Conservation (phyloP, 2,888 invertebrate genomes). For the Aphelenchoides bicaudatus region DNA sequence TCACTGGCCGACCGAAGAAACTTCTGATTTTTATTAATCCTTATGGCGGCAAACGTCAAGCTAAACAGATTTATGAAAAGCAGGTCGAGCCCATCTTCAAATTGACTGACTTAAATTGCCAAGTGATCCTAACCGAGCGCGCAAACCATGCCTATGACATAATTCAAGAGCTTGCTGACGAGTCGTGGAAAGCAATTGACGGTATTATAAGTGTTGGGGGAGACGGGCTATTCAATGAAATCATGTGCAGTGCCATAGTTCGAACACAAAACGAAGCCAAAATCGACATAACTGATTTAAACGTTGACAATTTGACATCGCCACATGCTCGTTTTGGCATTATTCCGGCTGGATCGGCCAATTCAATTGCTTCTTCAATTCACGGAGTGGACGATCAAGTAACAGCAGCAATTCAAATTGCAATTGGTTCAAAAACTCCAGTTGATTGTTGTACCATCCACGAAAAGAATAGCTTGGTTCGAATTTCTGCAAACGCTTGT, state of each 20-base stretch:
- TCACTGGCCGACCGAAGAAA: conserved; percentile 68
- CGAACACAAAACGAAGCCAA: conserved; percentile 42
- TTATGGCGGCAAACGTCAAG: conserved; percentile 75
- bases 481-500: conserved; percentile 74
- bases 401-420: conserved; percentile 78
- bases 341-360: conserved; percentile 72
- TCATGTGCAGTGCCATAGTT: conserved; percentile 72
- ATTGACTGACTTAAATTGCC: conserved; percentile 64
- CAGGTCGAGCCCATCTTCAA: conserved; percentile 64
- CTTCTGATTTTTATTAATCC: conserved; percentile 79
- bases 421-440: conserved; percentile 72
- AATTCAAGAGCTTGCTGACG: conserved; percentile 42
- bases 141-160: conserved; percentile 75
- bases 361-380: conserved; percentile 75
- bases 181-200: conserved; percentile 35
- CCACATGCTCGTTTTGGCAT: conserved; percentile 69
- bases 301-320: conserved; percentile 52
- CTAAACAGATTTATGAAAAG: conserved; percentile 72
- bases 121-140: conserved; percentile 72
- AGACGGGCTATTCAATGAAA: conserved; percentile 80
- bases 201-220: conserved; percentile 76
- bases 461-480: conserved; percentile 66
- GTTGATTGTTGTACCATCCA: conserved; percentile 76
- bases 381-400: conserved; percentile 76
- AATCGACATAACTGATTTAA: conserved; percentile 49